Evolutionary conservation across 2,888 invertebrate genomes (phyloP).

Genomic region (Acleris laterana): DNA sequence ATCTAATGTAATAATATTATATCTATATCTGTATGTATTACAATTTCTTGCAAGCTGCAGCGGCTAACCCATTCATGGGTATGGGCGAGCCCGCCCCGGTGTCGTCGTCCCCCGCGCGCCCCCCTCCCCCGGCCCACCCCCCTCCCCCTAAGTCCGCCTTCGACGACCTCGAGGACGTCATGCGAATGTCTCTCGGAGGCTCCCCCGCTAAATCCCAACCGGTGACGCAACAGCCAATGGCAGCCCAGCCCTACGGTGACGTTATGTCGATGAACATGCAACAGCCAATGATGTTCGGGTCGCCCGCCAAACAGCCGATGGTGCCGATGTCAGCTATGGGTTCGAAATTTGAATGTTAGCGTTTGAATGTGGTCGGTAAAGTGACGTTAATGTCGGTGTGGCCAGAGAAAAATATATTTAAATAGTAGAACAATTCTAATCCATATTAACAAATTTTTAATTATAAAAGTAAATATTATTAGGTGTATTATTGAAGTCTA

Average conservation of each 20-base stretch:
- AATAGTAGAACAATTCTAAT: too few relatives aligned
- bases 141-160: conserved; percentile 85
- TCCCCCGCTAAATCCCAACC: conserved; percentile 79
- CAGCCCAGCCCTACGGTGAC: conserved; percentile 68
- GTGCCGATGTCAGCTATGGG: conserved; percentile 80
- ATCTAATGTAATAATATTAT: conserved; percentile 15
- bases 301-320: conserved; percentile 76
- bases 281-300: conserved; percentile 77
- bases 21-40: conserved; percentile 42
- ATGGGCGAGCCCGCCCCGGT: conserved; percentile 83
- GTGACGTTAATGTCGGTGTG: not conserved
- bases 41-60: conserved; percentile 77
- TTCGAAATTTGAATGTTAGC: conserved; percentile 61
- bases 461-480: too few relatives aligned
- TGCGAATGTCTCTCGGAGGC: conserved; percentile 87
- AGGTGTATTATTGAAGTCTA: too few relatives aligned
- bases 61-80: conserved; percentile 87
- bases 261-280: conserved; percentile 68
- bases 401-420: not conserved
- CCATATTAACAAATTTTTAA: too few relatives aligned
- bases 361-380: conserved; percentile 45
- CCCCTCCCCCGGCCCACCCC: conserved; percentile 75
- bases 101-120: conserved; percentile 80
- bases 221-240: conserved; percentile 62
- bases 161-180: conserved; percentile 88